A percentile compares a stretch with the other conserved stretches of the same genome.
Conservation (phyloP, 2,797 vertebrate genomes). For the Helostoma temminkii region DNA sequence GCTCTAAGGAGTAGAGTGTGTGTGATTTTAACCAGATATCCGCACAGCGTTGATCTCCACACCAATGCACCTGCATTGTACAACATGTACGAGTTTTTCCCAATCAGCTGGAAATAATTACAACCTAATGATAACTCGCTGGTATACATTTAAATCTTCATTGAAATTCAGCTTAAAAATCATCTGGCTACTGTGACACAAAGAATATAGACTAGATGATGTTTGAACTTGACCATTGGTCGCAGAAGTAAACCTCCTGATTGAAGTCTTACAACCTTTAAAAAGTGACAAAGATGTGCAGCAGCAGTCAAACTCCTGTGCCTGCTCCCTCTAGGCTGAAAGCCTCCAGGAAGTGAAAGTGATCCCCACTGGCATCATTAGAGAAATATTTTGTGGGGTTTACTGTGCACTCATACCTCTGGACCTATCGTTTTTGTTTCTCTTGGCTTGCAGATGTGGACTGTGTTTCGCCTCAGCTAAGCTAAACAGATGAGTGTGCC, state of each 20-base stretch:
- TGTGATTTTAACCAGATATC: too few relatives aligned
- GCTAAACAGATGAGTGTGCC: slow-evolving; percentile 83
- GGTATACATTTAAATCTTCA: neutral
- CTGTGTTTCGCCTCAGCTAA: slow-evolving; percentile 82
- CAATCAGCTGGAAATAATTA: neutral
- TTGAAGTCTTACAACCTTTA: too few relatives aligned
- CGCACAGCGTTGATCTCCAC: neutral
- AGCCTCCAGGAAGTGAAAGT: slow-evolving; percentile 78
- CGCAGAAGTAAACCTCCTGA: neutral
- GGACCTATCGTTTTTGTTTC: slow-evolving; percentile 84
- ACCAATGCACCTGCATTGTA: slow-evolving; percentile 7
- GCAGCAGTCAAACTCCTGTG: slow-evolving; percentile 31
- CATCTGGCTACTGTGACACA: neutral
- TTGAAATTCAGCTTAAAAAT: slow-evolving; percentile 4
- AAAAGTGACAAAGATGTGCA: slow-evolving; percentile 46
- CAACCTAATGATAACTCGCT: neutral
- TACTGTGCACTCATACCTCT: slow-evolving; percentile 71
- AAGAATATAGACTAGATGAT: neutral
- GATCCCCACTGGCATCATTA: slow-evolving; percentile 80
- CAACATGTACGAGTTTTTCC: neutral
- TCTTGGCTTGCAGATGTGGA: slow-evolving; percentile 77
- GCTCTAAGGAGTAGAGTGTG: neutral
- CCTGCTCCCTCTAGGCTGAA: slow-evolving; percentile 39
- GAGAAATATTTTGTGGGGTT: slow-evolving; percentile 81
- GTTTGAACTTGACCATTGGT: neutral